Percentiles rank a stretch among this genome's conserved stretches.
phyloP scores from a whole-genome alignment of 2,113 vertebrate species.

The Myxocyprinus asiaticus region DNA sequence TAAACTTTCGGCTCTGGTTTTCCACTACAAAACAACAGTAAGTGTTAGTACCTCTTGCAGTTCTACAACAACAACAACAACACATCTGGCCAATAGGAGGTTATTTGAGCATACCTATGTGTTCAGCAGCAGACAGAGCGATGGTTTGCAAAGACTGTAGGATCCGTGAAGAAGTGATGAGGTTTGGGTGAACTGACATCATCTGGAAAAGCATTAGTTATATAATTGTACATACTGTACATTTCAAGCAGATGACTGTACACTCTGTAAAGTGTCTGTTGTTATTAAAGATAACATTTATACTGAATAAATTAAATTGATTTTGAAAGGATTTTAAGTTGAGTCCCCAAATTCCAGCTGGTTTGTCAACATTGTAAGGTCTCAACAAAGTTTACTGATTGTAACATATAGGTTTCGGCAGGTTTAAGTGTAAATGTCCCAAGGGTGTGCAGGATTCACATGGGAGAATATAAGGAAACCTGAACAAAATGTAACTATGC shows the following conservation, averaged over 20 bases:
- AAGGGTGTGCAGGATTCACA: slow-evolving; percentile 9
- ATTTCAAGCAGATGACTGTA: slow-evolving; percentile 39
- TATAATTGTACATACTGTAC: neutral
- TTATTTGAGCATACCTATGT: slow-evolving; percentile 64
- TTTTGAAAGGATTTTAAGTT: too few species aligned
- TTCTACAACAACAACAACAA: neutral
- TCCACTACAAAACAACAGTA: slow-evolving; percentile 56
- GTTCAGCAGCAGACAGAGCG: slow-evolving; percentile 74
- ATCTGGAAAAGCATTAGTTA: slow-evolving; percentile 72
- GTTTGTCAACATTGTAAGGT: too few species aligned
- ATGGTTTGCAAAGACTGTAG: slow-evolving; percentile 83
- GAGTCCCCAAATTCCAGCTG: too few species aligned
- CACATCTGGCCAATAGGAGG: neutral
- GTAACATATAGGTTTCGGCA: neutral
- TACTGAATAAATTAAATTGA: too few species aligned
- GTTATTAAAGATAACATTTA: too few species aligned
- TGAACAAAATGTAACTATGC: neutral
- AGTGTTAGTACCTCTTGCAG: neutral
- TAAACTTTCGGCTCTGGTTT: slow-evolving; percentile 60
- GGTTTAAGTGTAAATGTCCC: slow-evolving; percentile 7
- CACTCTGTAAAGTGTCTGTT: neutral
- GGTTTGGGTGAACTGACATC: slow-evolving; percentile 90
- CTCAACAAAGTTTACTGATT: neutral
- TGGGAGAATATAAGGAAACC: neutral
- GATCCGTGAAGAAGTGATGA: slow-evolving; percentile 80